Percentiles rank a stretch among this genome's conserved stretches.
Evolutionary conservation across 2,888 invertebrate genomes (phyloP).

Genomic region (Folsomia candida): DNA sequence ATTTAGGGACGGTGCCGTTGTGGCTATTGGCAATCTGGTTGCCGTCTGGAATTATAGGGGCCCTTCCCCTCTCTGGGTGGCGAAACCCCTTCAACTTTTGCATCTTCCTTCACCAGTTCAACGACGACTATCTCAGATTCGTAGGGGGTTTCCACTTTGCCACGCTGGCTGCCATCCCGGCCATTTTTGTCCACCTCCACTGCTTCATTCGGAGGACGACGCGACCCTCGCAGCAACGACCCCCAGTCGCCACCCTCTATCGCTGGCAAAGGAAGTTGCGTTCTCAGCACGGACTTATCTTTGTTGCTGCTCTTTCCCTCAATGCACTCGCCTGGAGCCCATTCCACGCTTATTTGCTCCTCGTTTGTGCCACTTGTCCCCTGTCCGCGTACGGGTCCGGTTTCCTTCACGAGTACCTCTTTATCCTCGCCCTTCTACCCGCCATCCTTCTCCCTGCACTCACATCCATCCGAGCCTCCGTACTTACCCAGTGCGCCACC

Average conservation of each 20-base stretch:
- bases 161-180: conserved; percentile 40
- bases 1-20: conserved; percentile 43
- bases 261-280: conserved; percentile 47
- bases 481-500: conserved; percentile 43
- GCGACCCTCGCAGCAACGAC: conserved; percentile 23
- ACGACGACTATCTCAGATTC: conserved; percentile 47
- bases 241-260: conserved; percentile 25
- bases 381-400: conserved; percentile 38
- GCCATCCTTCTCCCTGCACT: conserved; percentile 45
- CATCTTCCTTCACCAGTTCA: conserved; percentile 49
- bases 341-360: conserved; percentile 45
- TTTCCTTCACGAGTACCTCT: conserved; percentile 45
- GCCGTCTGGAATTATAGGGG: conserved; percentile 40
- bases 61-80: conserved; percentile 48
- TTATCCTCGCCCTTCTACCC: conserved; percentile 45
- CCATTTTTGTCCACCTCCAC: conserved; percentile 42
- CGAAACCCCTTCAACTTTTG: conserved; percentile 47
- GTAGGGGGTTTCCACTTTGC: conserved; percentile 43
- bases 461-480: conserved; percentile 44
- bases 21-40: conserved; percentile 48
- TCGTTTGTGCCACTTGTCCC: conserved; percentile 42
- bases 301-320: conserved; percentile 39
- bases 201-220: conserved; percentile 32
- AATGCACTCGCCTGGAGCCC: conserved; percentile 47
- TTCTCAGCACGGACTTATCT: conserved; percentile 43